Evolutionary conservation across 2,888 invertebrate species (phyloP).

Genomic region (Drosophila quinaria): DNA sequence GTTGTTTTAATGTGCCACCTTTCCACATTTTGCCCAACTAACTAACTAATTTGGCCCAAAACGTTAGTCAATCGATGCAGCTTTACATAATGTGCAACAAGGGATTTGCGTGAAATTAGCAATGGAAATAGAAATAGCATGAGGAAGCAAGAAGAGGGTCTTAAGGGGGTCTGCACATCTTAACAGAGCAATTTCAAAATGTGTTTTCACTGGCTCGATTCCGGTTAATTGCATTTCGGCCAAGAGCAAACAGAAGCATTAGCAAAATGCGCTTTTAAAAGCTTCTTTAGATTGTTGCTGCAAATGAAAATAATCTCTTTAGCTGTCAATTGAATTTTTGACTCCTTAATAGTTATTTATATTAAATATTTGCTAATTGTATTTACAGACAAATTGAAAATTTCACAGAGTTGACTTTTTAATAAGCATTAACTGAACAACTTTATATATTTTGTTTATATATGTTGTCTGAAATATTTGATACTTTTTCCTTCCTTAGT

Average conservation of each 20-base stretch:
- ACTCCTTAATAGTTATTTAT: constrained; percentile 2
- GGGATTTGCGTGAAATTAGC: not conserved
- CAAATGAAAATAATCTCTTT: not conserved
- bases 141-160: not conserved
- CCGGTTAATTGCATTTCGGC: constrained; percentile 40
- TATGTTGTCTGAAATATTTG: not conserved
- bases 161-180: constrained; percentile 21
- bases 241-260: constrained; percentile 11
- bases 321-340: not conserved
- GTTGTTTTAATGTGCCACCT: constrained; percentile 36
- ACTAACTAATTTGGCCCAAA: constrained; percentile 31
- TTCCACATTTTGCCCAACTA: constrained; percentile 30
- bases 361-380: constrained; percentile 10
- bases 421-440: not conserved
- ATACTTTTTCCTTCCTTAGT: not conserved
- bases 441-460: not conserved
- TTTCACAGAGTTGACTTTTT: too few relatives aligned
- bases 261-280: constrained; percentile 6
- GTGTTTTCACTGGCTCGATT: constrained; percentile 9
- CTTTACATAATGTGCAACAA: constrained; percentile 20
- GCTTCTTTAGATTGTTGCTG: not conserved
- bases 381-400: constrained; percentile 7
- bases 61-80: constrained; percentile 7
- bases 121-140: not conserved
- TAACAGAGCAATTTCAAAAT: constrained; percentile 11